Evolutionary conservation across 1,140 invertebrate species (phyloP), one percentile per base, ranked within the genome.

Genomic region (Bradysia coprophila): DNA sequence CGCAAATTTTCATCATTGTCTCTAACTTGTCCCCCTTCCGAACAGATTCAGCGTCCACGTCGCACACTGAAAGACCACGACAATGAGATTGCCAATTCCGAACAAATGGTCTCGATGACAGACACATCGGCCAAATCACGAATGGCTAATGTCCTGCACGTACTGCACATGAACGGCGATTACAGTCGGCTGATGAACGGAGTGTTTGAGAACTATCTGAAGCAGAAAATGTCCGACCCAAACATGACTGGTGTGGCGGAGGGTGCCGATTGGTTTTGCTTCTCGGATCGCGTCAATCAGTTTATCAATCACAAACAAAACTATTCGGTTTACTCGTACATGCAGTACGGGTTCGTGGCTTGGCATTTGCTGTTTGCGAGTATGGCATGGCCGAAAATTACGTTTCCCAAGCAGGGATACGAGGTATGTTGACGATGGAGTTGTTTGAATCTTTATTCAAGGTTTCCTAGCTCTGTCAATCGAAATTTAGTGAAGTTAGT

Each of bases 151-250:
- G 63, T 89, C 21, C 53, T 87, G 21, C 68, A 71, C 51, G 69
- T 67, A 15, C 72, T 82, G 1, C 72, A 80, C 48, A 73, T 71
- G n/a, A 76, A 74, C 46, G 84, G 84, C 2, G 86, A 90, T 49
- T 82, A 80, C 61, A 82, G 85, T 46, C 76, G 77, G 68, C 47
- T 72, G 18, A 63, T 69, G 2, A 76, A 84, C 50, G 91, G 89
- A 31, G 71, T 94, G 36, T 91, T 84, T 65, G 88, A 94, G 63
- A 94, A 94, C 62, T 94, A 85, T 62, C 66, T 85, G 4, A 67
- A 68, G 16, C 67, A 78, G 19, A 81, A 78, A 52, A 64, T 73
- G 34, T 78, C 76, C 33, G 81, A 80, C 59, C 70, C 73, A 1
- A 73, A 76, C 40, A 60, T 93, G 28, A 56, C 66, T 31, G 64